These are phyloP conservation scores for Guaruba guarouba DNA, from an alignment of 2,113 vertebrate species.

Conservation along the genomic window DNA sequence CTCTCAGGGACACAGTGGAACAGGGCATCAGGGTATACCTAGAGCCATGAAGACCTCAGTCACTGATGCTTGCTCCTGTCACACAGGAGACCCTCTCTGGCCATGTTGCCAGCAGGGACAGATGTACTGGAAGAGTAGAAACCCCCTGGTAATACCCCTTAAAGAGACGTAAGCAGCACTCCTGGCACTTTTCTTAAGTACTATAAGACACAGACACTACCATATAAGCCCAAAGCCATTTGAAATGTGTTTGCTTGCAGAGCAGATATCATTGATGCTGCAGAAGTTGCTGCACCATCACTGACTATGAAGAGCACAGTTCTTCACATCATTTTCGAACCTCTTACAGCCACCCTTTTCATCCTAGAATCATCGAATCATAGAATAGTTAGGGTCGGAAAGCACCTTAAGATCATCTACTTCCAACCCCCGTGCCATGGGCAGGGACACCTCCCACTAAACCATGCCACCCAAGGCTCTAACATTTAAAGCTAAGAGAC, in stretches of 20 bases:
- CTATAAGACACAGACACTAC: neutral
- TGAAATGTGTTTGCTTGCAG: neutral
- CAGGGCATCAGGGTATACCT: neutral
- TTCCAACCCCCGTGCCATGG: no score
- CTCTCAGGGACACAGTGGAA: neutral
- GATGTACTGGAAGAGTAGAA: no score
- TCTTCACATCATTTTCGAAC: neutral
- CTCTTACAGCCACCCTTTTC: neutral
- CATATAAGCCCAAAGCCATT: neutral
- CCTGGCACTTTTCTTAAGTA: neutral
- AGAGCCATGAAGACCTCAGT: neutral
- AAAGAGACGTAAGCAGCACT: no score
- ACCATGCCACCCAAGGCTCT: no score
- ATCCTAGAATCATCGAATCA: no score
- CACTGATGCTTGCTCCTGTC: fast-evolving
- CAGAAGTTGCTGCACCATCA: no score
- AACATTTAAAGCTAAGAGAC: neutral
- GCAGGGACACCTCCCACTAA: no score
- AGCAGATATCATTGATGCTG: fast-evolving
- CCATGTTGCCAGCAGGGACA: neutral
- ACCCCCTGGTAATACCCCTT: neutral
- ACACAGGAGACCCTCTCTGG: neutral
- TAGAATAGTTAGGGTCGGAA: no score
- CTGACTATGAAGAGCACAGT: neutral
- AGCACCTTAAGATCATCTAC: no score